A percentile compares a stretch with the other conserved stretches of the same genome.
Evolutionary conservation across 2,113 vertebrate genomes (phyloP).

Genomic region (Sinocyclocheilus anshuiensis): DNA sequence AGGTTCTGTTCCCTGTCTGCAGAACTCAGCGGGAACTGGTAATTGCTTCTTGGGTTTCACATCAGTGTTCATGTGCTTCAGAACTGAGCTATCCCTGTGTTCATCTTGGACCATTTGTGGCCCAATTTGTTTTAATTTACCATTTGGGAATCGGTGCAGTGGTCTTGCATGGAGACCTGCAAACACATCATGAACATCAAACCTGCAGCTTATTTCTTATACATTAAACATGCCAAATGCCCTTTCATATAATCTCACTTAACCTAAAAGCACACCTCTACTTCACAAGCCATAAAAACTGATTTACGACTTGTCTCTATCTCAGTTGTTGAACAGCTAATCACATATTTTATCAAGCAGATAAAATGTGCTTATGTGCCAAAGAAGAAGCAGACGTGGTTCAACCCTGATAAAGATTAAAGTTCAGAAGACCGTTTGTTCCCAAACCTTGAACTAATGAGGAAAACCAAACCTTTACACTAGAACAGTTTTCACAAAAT

Average conservation of each 20-base stretch:
- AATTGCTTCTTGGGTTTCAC: constrained; percentile 7
- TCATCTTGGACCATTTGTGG: constrained; percentile 39
- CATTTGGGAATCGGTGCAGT: constrained; percentile 35
- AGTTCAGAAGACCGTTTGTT: background rate
- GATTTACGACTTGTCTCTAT: constrained; percentile 10
- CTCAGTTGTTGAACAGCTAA: background rate
- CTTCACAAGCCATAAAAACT: background rate
- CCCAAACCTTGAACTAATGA: background rate
- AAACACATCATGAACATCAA: constrained; percentile 18
- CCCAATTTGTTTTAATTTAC: background rate
- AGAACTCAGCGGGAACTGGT: background rate
- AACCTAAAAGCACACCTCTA: background rate
- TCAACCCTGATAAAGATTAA: background rate
- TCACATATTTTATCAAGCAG: constrained; percentile 2
- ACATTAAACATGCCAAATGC: background rate
- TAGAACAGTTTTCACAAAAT: background rate
- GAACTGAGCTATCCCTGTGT: background rate
- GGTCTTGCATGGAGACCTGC: constrained; percentile 47
- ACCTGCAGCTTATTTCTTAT: background rate
- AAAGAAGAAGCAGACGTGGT: background rate
- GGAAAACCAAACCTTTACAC: background rate
- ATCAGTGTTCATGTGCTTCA: background rate
- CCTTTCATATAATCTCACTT: background rate
- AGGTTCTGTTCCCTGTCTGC: constrained; percentile 29
- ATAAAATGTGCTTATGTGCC: constrained; percentile 1